Base-by-base conservation (phyloP, 2,113 vertebrate genomes). In the Mobula hypostoma region DNA sequence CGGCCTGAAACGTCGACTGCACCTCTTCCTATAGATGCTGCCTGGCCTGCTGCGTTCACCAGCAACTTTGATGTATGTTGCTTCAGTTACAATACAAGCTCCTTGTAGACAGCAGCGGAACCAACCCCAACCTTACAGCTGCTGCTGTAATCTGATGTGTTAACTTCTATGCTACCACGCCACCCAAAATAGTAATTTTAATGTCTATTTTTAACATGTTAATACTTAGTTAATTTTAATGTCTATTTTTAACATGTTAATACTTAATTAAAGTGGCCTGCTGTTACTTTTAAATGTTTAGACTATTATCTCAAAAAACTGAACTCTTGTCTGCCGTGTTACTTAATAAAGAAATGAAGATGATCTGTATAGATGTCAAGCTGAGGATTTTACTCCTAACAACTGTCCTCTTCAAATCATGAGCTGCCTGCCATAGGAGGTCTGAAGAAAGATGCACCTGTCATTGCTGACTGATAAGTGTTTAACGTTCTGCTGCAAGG, bases 401-500 rank as follows among this genome's bases (percentile, higher is more conserved):
- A 93, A 5, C 70, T 40, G 48, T 27, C 24, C 68, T 74, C 70
- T 92, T 36, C 90, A 92, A 92, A 70, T 92, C 90, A 72, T 24
- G 21, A 63, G 32, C 90, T 93, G 40, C 9, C 19, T 48, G 32
- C 90, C 36, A 40, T 24, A 24, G 29, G 29, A 90, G 61, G 68
- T 70, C 68, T 36, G 68, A 74, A 27, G 90, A 74, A 93, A 93
- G 72, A 93, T 93, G 68, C 70, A 48, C 27, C 70, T 74, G 24
- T 93, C 90, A 93, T 74, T 93, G 63, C 68, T 93, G 68, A 93
- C 68, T 74, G 63, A 93, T 72, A 40, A 32, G 19, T 36, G 74
- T 93, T 93, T 93, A 93, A 72, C 66, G 24, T 93, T 72, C 90
- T 74, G 32, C 68, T 93, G 68, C 32, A 93, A 93, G 90, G 68